Base-by-base conservation (phyloP, 2,113 vertebrate species). In the Bubalus kerabau region DNA sequence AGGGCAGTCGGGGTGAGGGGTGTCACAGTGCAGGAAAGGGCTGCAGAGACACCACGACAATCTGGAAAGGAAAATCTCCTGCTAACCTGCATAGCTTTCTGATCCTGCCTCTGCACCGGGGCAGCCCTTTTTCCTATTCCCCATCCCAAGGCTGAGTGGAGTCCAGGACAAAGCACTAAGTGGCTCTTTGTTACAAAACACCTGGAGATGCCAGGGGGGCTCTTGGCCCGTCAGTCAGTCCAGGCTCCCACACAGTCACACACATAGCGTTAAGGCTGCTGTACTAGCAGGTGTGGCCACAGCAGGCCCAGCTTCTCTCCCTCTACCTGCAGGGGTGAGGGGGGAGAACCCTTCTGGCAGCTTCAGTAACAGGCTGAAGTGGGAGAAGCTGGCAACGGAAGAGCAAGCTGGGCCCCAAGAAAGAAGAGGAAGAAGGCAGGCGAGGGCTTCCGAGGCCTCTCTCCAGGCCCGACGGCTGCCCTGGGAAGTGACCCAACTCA, bases 101-200 rank as follows among this genome's bases (percentile, higher is more conserved):
- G 62, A 50, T 12, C 57, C n/a, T 12, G 60, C 84, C 95, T 87
- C 64, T 24, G 89, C 46, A 30, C 50, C 1, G 87, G 57, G 46
- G 94, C 84, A 52, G 97, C 95, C 94, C 76, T 85, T 91, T 64
- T 76, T 43, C 57, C 91, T 94, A 80, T 88, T 97, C 96, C 97
- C 97, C 97, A 93, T 91, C 97, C 95, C 91, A 88, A 98, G 96
- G 97, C 94, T 16, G 94, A 97, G 98, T 96, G 96, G 95, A 95
- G 94, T 96, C 98, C 98, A 98, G 98, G 96, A 98, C 97, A 98
- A 98, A 98, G 98, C 97, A 98, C 97, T 98, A 97, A 98, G 97
- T 94, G 97, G 98, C 97, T 93, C 52, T 97, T 97, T 92, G 96
- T 97, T 98, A 98, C 98, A 98, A 97, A 98, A 98, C 83, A 96